A percentile compares a stretch with the other conserved stretches of the same genome.
Conservation (phyloP, 1,140 invertebrate species). For the Drosophila serrata region DNA sequence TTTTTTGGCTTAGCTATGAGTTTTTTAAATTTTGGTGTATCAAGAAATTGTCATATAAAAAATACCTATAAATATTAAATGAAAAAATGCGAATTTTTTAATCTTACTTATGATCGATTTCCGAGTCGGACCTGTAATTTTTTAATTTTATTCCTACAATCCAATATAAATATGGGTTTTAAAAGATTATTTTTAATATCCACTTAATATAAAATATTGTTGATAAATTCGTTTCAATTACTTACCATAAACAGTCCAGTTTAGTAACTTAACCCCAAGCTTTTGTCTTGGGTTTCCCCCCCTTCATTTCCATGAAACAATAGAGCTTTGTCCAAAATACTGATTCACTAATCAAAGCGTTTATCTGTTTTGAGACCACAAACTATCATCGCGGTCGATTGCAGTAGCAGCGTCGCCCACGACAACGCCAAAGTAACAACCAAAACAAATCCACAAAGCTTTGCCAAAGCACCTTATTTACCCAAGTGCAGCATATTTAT, state of each 20-base stretch:
- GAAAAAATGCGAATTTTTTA: no score
- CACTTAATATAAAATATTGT: not conserved
- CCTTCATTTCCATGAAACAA: conserved; percentile 20
- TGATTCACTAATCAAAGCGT: conserved; percentile 33
- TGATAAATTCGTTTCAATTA: not conserved
- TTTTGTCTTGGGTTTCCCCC: conserved; percentile 9
- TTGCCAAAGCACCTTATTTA: conserved; percentile 22
- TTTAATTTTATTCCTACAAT: no score
- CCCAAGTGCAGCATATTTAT: conserved; percentile 32
- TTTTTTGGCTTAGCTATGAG: no score
- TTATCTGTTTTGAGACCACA: conserved; percentile 24
- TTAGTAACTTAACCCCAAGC: not conserved
- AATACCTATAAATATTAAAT: no score
- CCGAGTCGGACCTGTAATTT: no score
- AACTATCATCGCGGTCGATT: conserved; percentile 42
- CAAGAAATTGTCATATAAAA: no score
- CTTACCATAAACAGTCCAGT: not conserved
- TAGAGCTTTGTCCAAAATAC: conserved; percentile 15
- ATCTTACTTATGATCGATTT: no score
- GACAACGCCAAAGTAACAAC: conserved; percentile 39
- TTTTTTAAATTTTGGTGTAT: no score
- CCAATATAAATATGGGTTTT: no score
- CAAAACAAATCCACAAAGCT: conserved; percentile 57
- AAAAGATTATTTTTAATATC: no score
- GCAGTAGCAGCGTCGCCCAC: conserved; percentile 54